Conservation (phyloP, 2,113 vertebrate genomes). For the Alligator mississippiensis region DNA sequence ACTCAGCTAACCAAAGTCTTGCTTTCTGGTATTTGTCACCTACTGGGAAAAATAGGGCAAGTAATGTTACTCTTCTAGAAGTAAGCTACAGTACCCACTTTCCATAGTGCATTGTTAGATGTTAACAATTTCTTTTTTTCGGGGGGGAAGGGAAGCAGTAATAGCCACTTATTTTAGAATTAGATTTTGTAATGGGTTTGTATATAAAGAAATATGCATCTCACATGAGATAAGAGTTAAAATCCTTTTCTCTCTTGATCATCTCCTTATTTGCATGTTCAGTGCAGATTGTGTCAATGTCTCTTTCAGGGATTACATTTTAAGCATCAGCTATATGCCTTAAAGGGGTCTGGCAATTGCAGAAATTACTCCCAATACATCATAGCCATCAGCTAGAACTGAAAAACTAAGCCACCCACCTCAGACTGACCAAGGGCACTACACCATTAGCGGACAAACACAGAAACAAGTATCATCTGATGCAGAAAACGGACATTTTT, state of each 20-base stretch:
- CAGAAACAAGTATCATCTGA: background rate
- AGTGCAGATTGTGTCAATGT: rapidly evolving
- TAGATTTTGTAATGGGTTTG: background rate
- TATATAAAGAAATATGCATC: background rate
- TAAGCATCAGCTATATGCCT: rapidly evolving
- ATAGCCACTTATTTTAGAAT: background rate
- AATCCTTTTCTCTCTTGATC: background rate
- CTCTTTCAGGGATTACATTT: rapidly evolving
- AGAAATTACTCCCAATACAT: background rate
- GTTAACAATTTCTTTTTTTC: too few relatives aligned
- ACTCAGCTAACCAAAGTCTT: too few relatives aligned
- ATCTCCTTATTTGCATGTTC: background rate
- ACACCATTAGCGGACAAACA: background rate
- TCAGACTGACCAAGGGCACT: background rate
- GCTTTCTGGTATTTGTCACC: background rate
- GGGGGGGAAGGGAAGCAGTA: background rate
- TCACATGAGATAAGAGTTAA: rapidly evolving
- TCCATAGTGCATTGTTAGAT: background rate
- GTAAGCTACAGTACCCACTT: background rate
- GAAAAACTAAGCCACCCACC: background rate
- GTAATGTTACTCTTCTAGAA: background rate
- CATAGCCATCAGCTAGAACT: background rate
- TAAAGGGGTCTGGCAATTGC: background rate
- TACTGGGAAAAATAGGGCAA: background rate
- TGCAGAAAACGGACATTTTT: background rate